These are phyloP conservation scores for Puntigrus tetrazona DNA, from an alignment of 2,113 vertebrate genomes.

Conservation along the genomic window DNA sequence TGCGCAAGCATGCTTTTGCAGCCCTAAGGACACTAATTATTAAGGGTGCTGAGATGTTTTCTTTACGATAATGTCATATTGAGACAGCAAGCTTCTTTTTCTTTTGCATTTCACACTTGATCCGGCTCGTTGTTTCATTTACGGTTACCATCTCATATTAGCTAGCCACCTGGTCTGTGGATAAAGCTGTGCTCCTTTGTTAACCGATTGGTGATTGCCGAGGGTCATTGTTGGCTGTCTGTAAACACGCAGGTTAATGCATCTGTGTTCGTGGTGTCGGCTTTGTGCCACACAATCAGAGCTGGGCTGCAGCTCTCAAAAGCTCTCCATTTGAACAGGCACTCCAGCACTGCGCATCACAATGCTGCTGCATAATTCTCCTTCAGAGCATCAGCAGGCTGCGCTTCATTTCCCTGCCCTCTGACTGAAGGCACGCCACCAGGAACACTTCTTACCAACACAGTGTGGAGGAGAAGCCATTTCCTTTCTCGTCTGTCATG, in stretches of 20 bases:
- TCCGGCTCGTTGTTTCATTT: constrained; percentile 23
- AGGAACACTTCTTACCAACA: constrained; percentile 27
- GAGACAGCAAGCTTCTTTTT: background rate
- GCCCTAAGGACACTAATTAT: background rate
- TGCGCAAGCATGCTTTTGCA: background rate
- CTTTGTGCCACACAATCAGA: constrained; percentile 50
- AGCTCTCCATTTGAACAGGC: constrained; percentile 55
- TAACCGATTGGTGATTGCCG: constrained; percentile 46
- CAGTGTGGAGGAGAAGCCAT: constrained; percentile 6
- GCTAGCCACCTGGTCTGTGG: constrained; percentile 48
- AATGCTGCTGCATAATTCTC: constrained; percentile 50
- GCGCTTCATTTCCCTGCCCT: constrained; percentile 23
- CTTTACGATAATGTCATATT: background rate
- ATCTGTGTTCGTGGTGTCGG: constrained; percentile 43
- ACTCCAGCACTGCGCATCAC: constrained; percentile 46
- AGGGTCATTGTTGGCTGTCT: constrained; percentile 45
- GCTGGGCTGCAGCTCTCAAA: constrained; percentile 46
- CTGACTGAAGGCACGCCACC: constrained; percentile 47
- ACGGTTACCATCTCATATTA: constrained; percentile 26
- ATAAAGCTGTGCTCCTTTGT: constrained; percentile 42
- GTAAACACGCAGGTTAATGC: constrained; percentile 48
- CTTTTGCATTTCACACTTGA: background rate
- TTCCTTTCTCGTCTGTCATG: constrained; percentile 15
- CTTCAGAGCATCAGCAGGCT: constrained; percentile 48
- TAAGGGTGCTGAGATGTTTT: background rate